phyloP scores from a whole-genome alignment of 2,888 invertebrate genomes.

The Agrotis puta region DNA sequence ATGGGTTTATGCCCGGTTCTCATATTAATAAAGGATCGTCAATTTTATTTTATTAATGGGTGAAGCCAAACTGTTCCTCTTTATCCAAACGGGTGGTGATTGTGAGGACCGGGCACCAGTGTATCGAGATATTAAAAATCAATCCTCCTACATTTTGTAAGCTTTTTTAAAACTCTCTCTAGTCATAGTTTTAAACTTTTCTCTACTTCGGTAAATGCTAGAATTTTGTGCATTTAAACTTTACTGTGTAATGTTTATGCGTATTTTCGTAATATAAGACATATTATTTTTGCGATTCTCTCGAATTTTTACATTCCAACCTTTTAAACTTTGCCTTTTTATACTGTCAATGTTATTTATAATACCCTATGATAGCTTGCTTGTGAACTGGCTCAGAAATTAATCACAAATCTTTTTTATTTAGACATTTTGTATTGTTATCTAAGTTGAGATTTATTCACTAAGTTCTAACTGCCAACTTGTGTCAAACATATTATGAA shows the following conservation, averaged over 20 bases:
- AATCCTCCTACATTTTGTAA: conserved; percentile 62
- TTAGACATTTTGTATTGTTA: background rate
- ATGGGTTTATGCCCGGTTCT: conserved; percentile 29
- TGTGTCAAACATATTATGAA: background rate
- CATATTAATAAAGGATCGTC: conserved; percentile 1
- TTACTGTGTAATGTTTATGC: conserved; percentile 62
- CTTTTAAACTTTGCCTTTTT: conserved; percentile 62
- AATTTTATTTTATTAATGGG: conserved; percentile 33
- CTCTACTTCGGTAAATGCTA: conserved; percentile 62
- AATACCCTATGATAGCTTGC: conserved; percentile 63
- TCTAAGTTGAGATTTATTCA: background rate
- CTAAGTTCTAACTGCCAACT: background rate
- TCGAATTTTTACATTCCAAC: conserved; percentile 73
- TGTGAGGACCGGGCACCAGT: conserved; percentile 14
- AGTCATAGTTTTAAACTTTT: conserved; percentile 69
- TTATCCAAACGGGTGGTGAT: background rate
- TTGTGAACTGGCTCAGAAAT: conserved; percentile 58
- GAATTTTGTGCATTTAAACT: conserved; percentile 65
- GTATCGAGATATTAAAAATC: conserved; percentile 54
- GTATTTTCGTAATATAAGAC: conserved; percentile 62
- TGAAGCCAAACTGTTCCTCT: conserved; percentile 35
- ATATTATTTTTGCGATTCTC: conserved; percentile 71
- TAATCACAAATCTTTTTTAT: conserved; percentile 18
- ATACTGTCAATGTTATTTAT: conserved; percentile 63
- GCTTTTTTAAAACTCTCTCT: conserved; percentile 65